Percentiles rank a stretch among this genome's conserved stretches.
Conservation (phyloP, 2,888 invertebrate species). For the Clusia tigrina region DNA sequence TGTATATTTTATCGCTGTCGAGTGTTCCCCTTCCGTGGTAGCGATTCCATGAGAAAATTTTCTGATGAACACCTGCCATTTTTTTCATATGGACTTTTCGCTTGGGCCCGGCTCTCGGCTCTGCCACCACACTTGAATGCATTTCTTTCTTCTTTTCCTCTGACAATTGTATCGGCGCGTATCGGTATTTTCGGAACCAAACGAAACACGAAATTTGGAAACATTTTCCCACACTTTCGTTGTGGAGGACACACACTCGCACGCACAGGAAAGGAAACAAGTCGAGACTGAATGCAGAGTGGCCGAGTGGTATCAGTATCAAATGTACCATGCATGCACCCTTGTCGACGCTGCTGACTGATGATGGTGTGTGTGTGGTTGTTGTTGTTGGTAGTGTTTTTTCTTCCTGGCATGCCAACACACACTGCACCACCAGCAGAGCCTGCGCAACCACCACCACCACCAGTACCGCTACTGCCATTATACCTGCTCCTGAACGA, state of each 20-base stretch:
- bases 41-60: slow-evolving; percentile 57
- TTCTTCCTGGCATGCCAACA: slow-evolving; percentile 11
- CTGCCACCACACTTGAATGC: slow-evolving; percentile 45
- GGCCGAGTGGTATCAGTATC: slow-evolving; percentile 8
- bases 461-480: not conserved
- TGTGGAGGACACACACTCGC: not conserved
- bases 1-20: not conserved
- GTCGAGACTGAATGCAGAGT: too few relatives aligned
- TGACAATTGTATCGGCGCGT: slow-evolving; percentile 26
- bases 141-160: slow-evolving; percentile 40
- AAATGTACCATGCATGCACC: slow-evolving; percentile 13
- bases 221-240: slow-evolving; percentile 60
- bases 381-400: too few relatives aligned
- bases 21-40: slow-evolving; percentile 1
- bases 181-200: slow-evolving; percentile 28
- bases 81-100: slow-evolving; percentile 48
- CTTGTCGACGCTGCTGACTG: slow-evolving; percentile 15
- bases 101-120: slow-evolving; percentile 4
- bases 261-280: too few relatives aligned
- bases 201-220: slow-evolving; percentile 42
- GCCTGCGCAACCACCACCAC: not conserved
- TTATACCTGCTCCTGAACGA: slow-evolving; percentile 7
- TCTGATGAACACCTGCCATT: slow-evolving; percentile 62
- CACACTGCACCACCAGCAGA: not conserved
- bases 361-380: too few relatives aligned